These are phyloP conservation scores for Strigamia transsilvanica DNA, from an alignment of 2,888 invertebrate genomes.

Conservation along the genomic window DNA sequence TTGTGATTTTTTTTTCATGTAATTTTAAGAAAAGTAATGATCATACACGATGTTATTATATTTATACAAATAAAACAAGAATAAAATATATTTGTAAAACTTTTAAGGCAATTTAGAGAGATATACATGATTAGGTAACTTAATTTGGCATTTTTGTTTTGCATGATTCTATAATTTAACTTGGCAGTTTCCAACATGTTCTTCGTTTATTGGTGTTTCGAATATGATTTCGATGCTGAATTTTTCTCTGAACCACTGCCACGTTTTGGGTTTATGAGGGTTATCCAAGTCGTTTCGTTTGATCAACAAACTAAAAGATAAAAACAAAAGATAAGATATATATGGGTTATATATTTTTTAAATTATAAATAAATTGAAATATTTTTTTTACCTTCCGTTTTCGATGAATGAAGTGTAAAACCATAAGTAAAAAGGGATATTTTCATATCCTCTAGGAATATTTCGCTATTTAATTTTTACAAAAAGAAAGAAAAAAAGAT, in stretches of 20 bases:
- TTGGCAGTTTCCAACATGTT: conserved; percentile 60
- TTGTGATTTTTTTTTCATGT: not conserved
- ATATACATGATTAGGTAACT: too few relatives aligned
- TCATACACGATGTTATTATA: not conserved
- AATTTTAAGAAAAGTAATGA: not conserved
- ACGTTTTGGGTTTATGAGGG: conserved; percentile 66
- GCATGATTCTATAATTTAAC: not conserved
- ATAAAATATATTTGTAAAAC: not conserved
- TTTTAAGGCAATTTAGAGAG: not conserved
- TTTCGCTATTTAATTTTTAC: conserved; percentile 60
- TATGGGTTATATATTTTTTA: too few relatives aligned
- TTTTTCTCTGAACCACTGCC: conserved; percentile 64
- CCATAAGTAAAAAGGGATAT: conserved; percentile 68
- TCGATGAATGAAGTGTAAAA: conserved; percentile 67
- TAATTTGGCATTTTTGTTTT: not conserved
- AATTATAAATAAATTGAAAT: not conserved
- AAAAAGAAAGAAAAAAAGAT: not conserved
- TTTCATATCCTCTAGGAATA: conserved; percentile 66
- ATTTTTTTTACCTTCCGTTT: conserved; percentile 62
- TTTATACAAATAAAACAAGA: not conserved
- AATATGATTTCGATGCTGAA: conserved; percentile 61
- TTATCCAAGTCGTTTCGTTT: conserved; percentile 66
- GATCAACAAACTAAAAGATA: conserved; percentile 61
- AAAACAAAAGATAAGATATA: conserved; percentile 44
- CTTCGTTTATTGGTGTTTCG: not conserved